Base-by-base conservation (phyloP, 2,113 vertebrate species). In the Hepsetus odoe region DNA sequence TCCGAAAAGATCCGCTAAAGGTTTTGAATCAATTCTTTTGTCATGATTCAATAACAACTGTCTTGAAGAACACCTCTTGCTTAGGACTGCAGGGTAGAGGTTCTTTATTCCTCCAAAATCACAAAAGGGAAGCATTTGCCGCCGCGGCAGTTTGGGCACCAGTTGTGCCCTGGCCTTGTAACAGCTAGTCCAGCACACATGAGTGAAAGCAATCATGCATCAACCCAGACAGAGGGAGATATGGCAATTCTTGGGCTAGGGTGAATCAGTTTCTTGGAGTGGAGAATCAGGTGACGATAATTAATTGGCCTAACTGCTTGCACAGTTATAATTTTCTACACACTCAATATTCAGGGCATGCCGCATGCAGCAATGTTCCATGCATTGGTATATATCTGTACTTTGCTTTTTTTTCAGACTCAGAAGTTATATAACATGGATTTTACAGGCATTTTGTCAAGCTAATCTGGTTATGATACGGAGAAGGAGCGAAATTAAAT, bases 171-270 rank as follows among this genome's bases (percentile, higher is more conserved):
- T 40, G 28, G 20, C 16, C 24, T 53, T 77, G 35, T n/a, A n/a
- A 53, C 55, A 67, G 56, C 65, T 22, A 55, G 72, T 69, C 44
- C 64, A 76, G 65, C 74, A 76, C 74, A 64, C 70, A 69, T 46
- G 18, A 58, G 70, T 55, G 35, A 58, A 58, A 72, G 72, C 72
- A 55, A 72, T 65, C 59, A 56, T 18, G 76, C 65, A 46, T 79
- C 76, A 70, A 16, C n/a, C n/a, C 53, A 51, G 24, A 76, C 61
- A 65, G 69, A 24, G n/a, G n/a, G n/a, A n/a, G n/a, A 26, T 9
- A 42, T 55, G 44, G 58, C 56, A 53, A 40, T 74, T 53, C n/a
- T 20, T 14, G 44, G 55, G 77, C 55, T 78, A 74, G 70, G 64
- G 13, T 35, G 51, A 82, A 74, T 64, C 30, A 69, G 59, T 40